These are phyloP conservation scores for Urocitellus parryii DNA, from an alignment of 2,113 vertebrate species.

Conservation along the genomic window DNA sequence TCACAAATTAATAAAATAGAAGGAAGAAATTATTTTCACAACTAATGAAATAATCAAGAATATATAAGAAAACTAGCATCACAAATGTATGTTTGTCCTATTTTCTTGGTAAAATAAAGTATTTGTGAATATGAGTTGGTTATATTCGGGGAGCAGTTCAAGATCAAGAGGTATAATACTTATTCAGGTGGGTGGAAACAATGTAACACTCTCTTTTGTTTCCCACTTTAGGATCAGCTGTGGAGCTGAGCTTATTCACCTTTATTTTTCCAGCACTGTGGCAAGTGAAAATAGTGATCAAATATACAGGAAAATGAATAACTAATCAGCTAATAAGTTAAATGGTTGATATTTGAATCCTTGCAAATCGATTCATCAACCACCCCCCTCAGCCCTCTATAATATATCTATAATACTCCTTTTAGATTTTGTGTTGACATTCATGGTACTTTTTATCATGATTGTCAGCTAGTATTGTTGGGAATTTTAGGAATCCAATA, in stretches of 20 bases:
- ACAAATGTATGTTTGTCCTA: background rate
- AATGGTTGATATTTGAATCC: background rate
- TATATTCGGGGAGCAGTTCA: background rate
- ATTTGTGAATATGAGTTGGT: background rate
- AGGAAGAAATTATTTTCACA: background rate
- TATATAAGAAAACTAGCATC: background rate
- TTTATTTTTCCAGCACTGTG: background rate
- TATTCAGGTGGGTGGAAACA: background rate
- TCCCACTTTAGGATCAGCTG: background rate
- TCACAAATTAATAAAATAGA: background rate
- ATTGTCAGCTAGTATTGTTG: background rate
- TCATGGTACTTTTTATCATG: background rate
- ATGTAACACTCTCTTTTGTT: background rate
- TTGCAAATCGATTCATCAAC: background rate
- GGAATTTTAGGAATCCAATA: background rate
- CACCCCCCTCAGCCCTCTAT: background rate
- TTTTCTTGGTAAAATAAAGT: background rate
- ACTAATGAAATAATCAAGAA: background rate
- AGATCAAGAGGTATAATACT: background rate
- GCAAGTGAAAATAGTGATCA: background rate
- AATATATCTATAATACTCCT: background rate
- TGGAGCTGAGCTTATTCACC: background rate
- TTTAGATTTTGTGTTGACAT: background rate
- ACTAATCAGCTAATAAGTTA: background rate
- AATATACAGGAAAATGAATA: background rate